These are phyloP conservation scores for Motacilla alba DNA, from an alignment of 2,113 vertebrate species.

Conservation along the genomic window DNA sequence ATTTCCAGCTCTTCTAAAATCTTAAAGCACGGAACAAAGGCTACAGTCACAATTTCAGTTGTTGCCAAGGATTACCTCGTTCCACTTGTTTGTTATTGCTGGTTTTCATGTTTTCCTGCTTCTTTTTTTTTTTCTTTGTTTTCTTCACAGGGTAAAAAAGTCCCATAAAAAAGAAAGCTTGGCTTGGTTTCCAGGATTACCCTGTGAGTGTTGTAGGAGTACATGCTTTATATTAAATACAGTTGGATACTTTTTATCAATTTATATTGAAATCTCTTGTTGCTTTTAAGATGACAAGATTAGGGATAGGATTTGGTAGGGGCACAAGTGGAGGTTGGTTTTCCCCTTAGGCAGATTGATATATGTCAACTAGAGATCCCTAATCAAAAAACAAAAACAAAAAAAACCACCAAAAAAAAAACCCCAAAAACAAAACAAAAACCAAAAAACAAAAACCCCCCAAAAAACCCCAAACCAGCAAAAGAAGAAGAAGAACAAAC, in stretches of 20 bases:
- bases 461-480: too few species aligned
- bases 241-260: neutral
- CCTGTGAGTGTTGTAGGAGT: neutral
- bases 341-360: neutral
- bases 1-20: neutral
- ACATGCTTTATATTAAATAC: neutral
- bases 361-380: neutral
- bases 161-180: neutral
- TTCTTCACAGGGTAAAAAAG: neutral
- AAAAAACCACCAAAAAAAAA: too few species aligned
- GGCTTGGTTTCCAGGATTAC: neutral
- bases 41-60: neutral
- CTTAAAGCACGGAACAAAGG: neutral
- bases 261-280: neutral
- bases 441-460: neutral
- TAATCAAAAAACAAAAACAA: neutral
- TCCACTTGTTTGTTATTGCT: neutral
- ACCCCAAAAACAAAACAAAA: too few species aligned
- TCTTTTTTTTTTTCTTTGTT: neutral
- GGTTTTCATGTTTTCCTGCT: neutral
- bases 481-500: too few species aligned
- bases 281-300: neutral
- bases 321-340: fast-evolving
- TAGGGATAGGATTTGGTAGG: neutral
- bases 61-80: neutral